Base-by-base conservation (phyloP, 2,888 invertebrate species). In the Trichacis sp. region DNA sequence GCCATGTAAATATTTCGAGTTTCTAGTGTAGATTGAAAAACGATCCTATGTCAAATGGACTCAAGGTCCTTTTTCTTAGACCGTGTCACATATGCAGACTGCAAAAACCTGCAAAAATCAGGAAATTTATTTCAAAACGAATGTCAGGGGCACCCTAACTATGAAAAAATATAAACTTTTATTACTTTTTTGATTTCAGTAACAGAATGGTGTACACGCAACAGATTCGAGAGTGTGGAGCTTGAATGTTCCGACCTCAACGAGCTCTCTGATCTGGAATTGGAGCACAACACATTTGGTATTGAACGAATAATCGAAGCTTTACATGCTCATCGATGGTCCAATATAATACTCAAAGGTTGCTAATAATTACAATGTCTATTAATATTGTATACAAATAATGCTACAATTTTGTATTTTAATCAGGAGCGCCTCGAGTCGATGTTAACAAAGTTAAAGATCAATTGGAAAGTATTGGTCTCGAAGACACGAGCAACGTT, bases 241-340 rank as follows among this genome's bases (percentile, higher is more conserved):
- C 77, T 92, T 43, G 77, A 78, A 45, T 73, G 74, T 15, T 73
- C 77, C n/a, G 83, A 82, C 24, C 74, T 81, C 4, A 33, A 62
- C 1, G 85, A 84, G 71, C 80, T 83, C 14, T 84, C 84, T 58
- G 85, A 85, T 46, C 69, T 72, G 24, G 87, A 87, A 73, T 84
- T 81, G 29, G 86, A 87, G 47, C 85, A 87, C 68, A 91, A 91
- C 75, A 89, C 89, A 54, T 86, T 87, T 69, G 92, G 92, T 2
- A 87, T 90, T 11, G 87, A 89, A 29, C 86, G 92, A 76, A 87
- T 93, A 11, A 83, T 89, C 43, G 91, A 92, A 84, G 91, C 91
- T 45, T 82, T 93, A 29, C 89, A 91, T 74, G 89, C 92, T 45
- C 91, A 92, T 77, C 87, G 88, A 46, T 93, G 93, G 92, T 88